Percentiles rank a stretch among this genome's conserved stretches.
These are phyloP conservation scores for Theonella swinhoei DNA, from an alignment of 37 sponge, comb jelly and placozoan genomes.

Conservation along the genomic window DNA sequence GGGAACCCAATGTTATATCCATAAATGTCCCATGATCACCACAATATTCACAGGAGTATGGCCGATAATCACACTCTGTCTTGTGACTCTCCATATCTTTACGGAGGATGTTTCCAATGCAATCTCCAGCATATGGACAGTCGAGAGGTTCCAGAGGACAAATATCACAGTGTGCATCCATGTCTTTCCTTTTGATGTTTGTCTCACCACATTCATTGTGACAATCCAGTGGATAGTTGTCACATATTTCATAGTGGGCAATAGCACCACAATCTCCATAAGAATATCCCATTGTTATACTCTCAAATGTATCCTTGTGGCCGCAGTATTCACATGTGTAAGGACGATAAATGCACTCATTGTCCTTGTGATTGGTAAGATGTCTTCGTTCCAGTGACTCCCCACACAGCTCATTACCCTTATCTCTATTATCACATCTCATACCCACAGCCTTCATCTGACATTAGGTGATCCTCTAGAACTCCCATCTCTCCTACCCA, in stretches of 20 bases:
- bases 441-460: background rate
- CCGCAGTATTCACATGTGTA: background rate
- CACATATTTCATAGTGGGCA: background rate
- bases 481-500: slow-evolving; percentile 6
- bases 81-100: background rate
- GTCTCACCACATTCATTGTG: slow-evolving; percentile 1
- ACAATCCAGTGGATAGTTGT: background rate
- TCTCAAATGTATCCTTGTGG: background rate
- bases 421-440: no score
- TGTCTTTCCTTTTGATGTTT: background rate
- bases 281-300: background rate
- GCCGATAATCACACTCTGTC: background rate
- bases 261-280: background rate
- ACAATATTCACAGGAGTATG: background rate
- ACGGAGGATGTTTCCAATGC: background rate
- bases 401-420: background rate
- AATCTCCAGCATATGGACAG: background rate
- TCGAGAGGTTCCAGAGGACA: slow-evolving; percentile 13
- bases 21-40: background rate
- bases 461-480: background rate
- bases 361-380: background rate
- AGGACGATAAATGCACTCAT: background rate
- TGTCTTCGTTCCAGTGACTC: background rate
- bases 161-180: background rate
- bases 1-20: no score